Conservation (phyloP, 2,113 vertebrate genomes). For the Ploceus nigricollis region DNA sequence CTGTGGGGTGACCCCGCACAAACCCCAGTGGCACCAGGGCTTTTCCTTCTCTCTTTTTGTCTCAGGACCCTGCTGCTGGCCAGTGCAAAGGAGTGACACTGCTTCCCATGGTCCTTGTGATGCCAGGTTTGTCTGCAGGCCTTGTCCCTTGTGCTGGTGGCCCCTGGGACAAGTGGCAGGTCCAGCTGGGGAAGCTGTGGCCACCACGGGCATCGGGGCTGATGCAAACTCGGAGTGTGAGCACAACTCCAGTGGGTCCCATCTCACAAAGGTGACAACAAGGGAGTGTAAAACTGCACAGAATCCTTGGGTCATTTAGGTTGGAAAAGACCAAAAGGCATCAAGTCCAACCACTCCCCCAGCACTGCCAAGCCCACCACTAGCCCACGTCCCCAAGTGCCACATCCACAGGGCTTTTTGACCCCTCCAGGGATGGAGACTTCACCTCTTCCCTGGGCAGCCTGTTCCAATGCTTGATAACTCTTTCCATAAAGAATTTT, state of each 20-base stretch:
- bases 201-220: rapidly evolving
- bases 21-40: neutral
- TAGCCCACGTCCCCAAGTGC: neutral
- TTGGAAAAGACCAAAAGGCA: neutral
- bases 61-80: neutral
- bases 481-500: neutral
- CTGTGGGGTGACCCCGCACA: neutral
- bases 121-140: neutral
- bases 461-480: neutral
- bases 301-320: neutral
- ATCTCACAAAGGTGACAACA: neutral
- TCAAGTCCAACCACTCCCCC: rapidly evolving
- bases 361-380: neutral
- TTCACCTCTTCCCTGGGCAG: neutral
- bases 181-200: neutral
- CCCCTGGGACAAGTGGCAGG: neutral
- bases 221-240: rapidly evolving
- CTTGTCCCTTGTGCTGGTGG: neutral
- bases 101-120: rapidly evolving
- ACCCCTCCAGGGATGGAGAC: no score
- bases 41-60: neutral
- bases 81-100: rapidly evolving
- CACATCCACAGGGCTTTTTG: neutral
- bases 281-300: neutral
- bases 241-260: rapidly evolving